These are phyloP conservation scores for Oryzias javanicus DNA, from an alignment of 2,113 vertebrate genomes.

Conservation along the genomic window DNA sequence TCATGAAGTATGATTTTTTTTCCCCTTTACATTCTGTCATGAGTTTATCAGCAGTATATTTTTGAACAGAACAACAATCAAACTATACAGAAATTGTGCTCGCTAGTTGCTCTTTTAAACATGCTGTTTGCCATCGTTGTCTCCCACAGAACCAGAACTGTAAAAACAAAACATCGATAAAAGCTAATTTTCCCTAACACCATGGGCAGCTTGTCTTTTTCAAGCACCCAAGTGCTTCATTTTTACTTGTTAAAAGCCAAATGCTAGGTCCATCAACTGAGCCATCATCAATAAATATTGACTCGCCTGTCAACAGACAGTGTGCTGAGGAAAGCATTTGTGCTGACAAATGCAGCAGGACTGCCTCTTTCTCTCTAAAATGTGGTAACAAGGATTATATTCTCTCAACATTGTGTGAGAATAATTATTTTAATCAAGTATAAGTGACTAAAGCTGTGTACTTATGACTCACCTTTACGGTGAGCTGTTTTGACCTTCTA, in stretches of 20 bases:
- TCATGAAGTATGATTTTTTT: no score
- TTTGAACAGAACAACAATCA: constrained; percentile 5
- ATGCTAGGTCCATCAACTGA: constrained; percentile 18
- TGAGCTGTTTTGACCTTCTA: constrained; percentile 4
- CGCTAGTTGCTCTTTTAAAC: constrained; percentile 4
- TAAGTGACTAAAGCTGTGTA: no score
- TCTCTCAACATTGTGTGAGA: constrained; percentile 9
- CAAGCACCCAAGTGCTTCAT: constrained; percentile 26
- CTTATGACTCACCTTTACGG: constrained; percentile 4
- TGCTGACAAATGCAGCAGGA: constrained; percentile 7
- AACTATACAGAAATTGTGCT: not conserved
- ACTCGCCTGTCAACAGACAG: constrained; percentile 24
- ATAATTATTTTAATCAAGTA: constrained; percentile 8
- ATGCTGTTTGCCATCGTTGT: not conserved
- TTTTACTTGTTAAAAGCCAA: constrained; percentile 46
- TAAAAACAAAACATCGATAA: constrained; percentile 28
- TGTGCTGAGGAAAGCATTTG: constrained; percentile 23
- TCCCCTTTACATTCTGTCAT: not conserved
- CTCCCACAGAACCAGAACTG: constrained; percentile 1
- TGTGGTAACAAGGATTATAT: constrained; percentile 24
- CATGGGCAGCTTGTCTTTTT: constrained; percentile 25
- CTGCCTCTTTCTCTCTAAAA: constrained; percentile 12
- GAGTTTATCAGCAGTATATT: constrained; percentile 3
- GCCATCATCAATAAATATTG: constrained; percentile 50
- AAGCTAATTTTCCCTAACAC: constrained; percentile 19